Evolutionary conservation across 30 jellyfish, hydroid and myxozoan species (phyloP).

Genomic region (Morbakka virulenta): DNA sequence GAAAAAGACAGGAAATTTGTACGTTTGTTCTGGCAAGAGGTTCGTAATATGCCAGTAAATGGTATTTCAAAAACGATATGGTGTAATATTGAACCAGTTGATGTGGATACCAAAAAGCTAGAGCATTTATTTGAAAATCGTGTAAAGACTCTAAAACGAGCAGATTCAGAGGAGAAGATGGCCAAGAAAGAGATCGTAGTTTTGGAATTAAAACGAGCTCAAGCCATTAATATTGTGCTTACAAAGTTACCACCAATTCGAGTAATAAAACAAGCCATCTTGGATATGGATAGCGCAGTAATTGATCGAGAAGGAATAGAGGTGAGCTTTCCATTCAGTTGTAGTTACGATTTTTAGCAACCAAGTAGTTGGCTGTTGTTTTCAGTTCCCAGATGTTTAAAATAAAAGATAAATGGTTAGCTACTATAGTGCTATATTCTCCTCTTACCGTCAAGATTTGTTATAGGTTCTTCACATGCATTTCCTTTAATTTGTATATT

Average conservation of each 20-base stretch:
- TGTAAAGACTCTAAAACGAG: conserved; percentile 69
- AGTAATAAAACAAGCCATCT: conserved; percentile 93
- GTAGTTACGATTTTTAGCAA: no score
- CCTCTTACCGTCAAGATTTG: not conserved
- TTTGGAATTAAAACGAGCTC: conserved; percentile 91
- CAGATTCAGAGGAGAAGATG: conserved; percentile 85
- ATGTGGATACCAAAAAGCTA: conserved; percentile 92
- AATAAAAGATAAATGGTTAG: no score
- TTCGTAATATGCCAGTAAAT: conserved; percentile 49
- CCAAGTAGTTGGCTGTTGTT: no score
- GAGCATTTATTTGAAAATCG: conserved; percentile 97
- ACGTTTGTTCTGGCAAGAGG: conserved; percentile 98
- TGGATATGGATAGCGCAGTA: conserved; percentile 98
- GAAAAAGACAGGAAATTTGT: conserved; percentile 83
- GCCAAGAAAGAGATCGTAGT: conserved; percentile 85
- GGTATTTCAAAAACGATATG: conserved; percentile 80
- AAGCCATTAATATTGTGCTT: conserved; percentile 92
- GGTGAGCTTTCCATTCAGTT: no score
- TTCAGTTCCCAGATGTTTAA: no score
- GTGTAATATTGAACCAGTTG: conserved; percentile 75
- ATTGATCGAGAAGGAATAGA: conserved; percentile 96
- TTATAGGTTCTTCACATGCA: not conserved
- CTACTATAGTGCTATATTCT: no score
- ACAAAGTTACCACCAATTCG: conserved; percentile 96
- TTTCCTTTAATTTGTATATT: no score